Evolutionary conservation across 2,888 invertebrate genomes (phyloP).

Genomic region (Rhaphigaster nebulosa): DNA sequence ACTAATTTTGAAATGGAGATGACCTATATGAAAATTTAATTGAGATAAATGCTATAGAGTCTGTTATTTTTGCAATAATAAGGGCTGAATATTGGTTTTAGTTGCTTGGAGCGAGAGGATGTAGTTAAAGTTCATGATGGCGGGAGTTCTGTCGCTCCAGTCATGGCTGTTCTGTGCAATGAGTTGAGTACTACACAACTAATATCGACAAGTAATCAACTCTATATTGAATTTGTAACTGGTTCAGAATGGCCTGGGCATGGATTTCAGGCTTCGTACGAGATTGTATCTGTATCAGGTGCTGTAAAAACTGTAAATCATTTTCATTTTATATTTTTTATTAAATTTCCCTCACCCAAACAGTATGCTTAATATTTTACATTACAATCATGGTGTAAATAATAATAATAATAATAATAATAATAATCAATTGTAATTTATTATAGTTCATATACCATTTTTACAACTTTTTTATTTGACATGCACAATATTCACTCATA

Average conservation of each 20-base stretch:
- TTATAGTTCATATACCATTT: no score
- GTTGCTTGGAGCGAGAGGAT: slow-evolving; percentile 85
- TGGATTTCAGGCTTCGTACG: slow-evolving; percentile 83
- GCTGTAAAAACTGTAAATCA: neutral
- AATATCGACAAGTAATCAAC: slow-evolving; percentile 83
- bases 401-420: no score
- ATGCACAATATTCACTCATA: no score
- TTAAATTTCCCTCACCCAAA: neutral
- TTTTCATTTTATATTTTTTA: slow-evolving; percentile 37
- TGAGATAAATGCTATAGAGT: no score
- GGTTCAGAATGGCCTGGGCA: slow-evolving; percentile 84
- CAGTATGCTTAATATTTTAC: neutral
- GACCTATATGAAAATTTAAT: no score
- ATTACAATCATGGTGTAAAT: no score
- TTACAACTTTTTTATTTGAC: no score
- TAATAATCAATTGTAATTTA: no score
- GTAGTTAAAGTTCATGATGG: slow-evolving; percentile 90
- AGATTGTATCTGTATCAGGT: slow-evolving; percentile 72
- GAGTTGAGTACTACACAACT: slow-evolving; percentile 83
- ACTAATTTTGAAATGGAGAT: no score
- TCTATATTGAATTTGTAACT: slow-evolving; percentile 87
- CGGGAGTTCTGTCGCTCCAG: slow-evolving; percentile 78
- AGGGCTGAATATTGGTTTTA: slow-evolving; percentile 70
- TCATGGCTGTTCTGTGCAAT: slow-evolving; percentile 87
- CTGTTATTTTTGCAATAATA: neutral